Percentiles rank a stretch among this genome's conserved stretches.
These are phyloP conservation scores for Philonicus albiceps DNA, from an alignment of 2,888 invertebrate genomes.

Conservation along the genomic window DNA sequence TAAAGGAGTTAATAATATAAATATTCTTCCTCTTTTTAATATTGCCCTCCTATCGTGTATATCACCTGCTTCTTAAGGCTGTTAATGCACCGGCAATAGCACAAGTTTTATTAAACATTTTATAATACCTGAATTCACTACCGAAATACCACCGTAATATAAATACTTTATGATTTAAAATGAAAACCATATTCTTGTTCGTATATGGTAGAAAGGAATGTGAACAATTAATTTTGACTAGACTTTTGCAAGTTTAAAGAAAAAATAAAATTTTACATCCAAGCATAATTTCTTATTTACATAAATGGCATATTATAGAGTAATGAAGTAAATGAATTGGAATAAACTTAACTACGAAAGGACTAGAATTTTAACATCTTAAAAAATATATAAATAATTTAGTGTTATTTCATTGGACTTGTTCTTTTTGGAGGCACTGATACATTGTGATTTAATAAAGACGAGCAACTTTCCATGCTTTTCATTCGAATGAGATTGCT, in stretches of 20 bases:
- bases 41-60: no score
- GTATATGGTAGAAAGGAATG: not conserved
- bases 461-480: constrained; percentile 51
- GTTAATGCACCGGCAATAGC: no score
- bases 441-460: constrained; percentile 50
- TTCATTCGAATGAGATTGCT: constrained; percentile 53
- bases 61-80: no score
- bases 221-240: not conserved
- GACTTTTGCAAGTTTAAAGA: not conserved
- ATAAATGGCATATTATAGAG: not conserved
- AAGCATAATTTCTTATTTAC: not conserved
- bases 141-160: no score
- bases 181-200: not conserved
- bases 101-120: no score
- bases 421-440: not conserved
- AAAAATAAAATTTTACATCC: not conserved
- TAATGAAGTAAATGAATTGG: not conserved
- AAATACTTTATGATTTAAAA: not conserved
- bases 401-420: not conserved
- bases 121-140: no score
- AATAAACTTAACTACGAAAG: not conserved
- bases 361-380: not conserved
- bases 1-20: no score
- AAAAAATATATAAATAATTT: not conserved
- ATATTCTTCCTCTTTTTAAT: no score